These are phyloP conservation scores for Megalonaias nervosa DNA, from an alignment of 1,140 invertebrate species.

Conservation along the genomic window DNA sequence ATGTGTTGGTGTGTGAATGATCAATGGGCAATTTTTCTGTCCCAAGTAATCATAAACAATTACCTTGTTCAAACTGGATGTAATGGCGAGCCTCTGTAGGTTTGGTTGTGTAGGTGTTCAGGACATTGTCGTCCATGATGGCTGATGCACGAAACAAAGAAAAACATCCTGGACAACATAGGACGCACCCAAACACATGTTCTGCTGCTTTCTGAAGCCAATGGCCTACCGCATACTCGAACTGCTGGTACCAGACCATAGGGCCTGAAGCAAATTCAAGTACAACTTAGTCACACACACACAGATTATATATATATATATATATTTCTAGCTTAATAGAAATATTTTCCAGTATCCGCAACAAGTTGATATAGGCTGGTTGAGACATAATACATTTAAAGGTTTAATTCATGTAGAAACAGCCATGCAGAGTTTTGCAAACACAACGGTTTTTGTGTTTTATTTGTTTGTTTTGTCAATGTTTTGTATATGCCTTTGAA, in stretches of 20 bases:
- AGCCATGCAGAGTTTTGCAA: no score
- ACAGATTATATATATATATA: neutral
- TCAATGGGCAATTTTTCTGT: no score
- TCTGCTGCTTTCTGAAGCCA: constrained; percentile 99
- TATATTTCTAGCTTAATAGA: neutral
- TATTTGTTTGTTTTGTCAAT: no score
- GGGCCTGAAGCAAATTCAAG: constrained; percentile 77
- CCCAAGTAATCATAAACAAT: neutral
- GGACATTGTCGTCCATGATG: constrained; percentile 67
- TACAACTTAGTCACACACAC: neutral
- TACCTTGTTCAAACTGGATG: constrained; percentile 68
- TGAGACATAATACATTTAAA: no score
- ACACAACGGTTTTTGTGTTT: no score
- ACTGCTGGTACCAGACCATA: constrained; percentile 99
- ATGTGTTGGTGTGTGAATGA: no score
- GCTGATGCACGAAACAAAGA: constrained; percentile 63
- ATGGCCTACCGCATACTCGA: constrained; percentile 99
- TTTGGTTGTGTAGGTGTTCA: constrained; percentile 61
- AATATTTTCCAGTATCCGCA: neutral
- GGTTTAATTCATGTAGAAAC: no score
- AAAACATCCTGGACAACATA: constrained; percentile 68
- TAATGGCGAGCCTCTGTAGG: constrained; percentile 61
- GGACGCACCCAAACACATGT: constrained; percentile 80
- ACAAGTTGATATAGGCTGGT: no score
- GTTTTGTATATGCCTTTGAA: no score